phyloP scores from a whole-genome alignment of 92 coral and sea anemone genomes.

The Micromussa lordhowensis region DNA sequence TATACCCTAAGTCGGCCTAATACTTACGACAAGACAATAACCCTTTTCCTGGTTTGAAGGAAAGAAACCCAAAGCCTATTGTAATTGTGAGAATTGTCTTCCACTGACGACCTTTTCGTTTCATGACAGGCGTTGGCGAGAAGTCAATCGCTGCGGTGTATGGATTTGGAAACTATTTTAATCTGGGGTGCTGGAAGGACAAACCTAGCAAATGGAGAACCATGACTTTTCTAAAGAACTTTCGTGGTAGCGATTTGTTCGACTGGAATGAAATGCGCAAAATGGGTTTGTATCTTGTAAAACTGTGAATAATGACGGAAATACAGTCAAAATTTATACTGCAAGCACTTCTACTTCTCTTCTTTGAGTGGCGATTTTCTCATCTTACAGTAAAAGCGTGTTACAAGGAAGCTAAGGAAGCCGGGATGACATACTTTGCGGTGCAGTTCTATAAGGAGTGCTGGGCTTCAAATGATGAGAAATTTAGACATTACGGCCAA shows the following conservation, averaged over 20 bases:
- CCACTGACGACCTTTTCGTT: not conserved
- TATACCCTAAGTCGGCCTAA: no score
- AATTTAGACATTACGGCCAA: constrained; percentile 65
- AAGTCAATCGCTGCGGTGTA: constrained; percentile 39
- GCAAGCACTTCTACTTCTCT: not conserved
- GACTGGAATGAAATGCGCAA: constrained; percentile 33
- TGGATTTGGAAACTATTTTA: not conserved
- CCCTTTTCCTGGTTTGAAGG: not conserved
- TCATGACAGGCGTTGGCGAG: constrained; percentile 26
- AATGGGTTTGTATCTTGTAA: constrained; percentile 6
- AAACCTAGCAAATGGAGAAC: constrained; percentile 16
- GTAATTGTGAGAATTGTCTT: not conserved
- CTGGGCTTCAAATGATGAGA: constrained; percentile 77
- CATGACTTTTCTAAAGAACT: not conserved
- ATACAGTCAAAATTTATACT: no score
- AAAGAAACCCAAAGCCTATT: no score
- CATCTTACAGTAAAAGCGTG: constrained; percentile 65
- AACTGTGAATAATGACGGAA: no score
- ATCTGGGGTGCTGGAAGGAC: constrained; percentile 51
- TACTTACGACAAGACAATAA: no score
- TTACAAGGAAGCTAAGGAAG: constrained; percentile 67
- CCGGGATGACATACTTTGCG: constrained; percentile 71
- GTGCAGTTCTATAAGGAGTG: constrained; percentile 95
- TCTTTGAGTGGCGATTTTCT: not conserved
- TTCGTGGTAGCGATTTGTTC: not conserved